Conservation (phyloP, 2,888 invertebrate genomes). For the Scaptodrosophila latifasciaeformis region DNA sequence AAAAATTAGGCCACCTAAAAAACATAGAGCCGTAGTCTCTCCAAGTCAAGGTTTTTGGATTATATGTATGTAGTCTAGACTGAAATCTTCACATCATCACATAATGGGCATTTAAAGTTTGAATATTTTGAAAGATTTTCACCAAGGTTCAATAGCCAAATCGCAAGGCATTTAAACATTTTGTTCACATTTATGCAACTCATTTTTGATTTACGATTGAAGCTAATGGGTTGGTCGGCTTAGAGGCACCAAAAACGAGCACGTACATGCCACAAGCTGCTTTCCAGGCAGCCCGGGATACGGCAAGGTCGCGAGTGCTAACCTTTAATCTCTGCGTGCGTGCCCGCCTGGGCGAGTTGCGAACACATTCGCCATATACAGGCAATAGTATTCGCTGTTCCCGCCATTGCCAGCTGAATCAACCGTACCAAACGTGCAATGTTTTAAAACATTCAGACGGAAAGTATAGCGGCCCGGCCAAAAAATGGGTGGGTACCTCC, state of each 20-base stretch:
- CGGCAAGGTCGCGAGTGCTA: conserved; percentile 62
- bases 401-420: conserved; percentile 36
- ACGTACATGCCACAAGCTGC: conserved; percentile 69
- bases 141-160: conserved; percentile 21
- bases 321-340: conserved; percentile 59
- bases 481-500: too few relatives aligned
- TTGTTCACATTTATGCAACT: conserved; percentile 63
- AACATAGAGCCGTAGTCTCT: too few relatives aligned
- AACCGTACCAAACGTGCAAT: conserved; percentile 30
- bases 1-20: too few relatives aligned
- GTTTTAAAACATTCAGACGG: conserved; percentile 31
- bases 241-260: conserved; percentile 41
- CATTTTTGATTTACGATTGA: conserved; percentile 60
- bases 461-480: neutral
- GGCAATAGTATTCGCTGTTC: neutral
- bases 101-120: too few relatives aligned
- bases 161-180: conserved; percentile 62
- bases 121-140: too few relatives aligned
- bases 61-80: too few relatives aligned
- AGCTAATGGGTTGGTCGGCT: conserved; percentile 44
- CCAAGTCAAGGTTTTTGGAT: too few relatives aligned
- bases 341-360: conserved; percentile 34
- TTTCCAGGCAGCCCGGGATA: conserved; percentile 34
- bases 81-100: too few relatives aligned
- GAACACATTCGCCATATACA: conserved; percentile 1